Evolutionary conservation across 2,797 vertebrate genomes (phyloP), one percentile per base, ranked within the genome.

Genomic region (Pseudotriccus pelzelni): DNA sequence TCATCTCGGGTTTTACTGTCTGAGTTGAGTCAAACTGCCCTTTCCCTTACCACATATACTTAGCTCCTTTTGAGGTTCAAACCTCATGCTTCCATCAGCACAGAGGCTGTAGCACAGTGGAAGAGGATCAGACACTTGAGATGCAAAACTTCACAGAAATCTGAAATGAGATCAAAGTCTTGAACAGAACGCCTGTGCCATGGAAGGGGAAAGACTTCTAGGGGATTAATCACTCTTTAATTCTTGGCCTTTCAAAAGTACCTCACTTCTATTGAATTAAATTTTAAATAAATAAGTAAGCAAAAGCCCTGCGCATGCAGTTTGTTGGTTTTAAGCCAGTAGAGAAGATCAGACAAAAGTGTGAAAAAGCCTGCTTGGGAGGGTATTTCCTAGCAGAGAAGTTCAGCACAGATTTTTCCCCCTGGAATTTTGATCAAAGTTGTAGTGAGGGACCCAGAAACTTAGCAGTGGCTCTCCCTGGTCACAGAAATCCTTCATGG

Each of bases 1-100:
- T 66, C 12, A 2, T 32, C 34, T 32, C 0, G 0, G 23, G 13
- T 44, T 68, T 47, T 62, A 36, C 43, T n/a, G 21, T 21, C 16
- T 14, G 17, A 70, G 43, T 24, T 60, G 14, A 25, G 44, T n/a
- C 32, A 53, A n/a, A 49, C 1, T 30, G 37, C 14, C 11, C 11
- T 18, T 77, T 87, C 23, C 8, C 21, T 34, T 3, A 37, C 46
- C 19, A 28, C 24, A 34, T 41, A 23, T 12, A 16, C 30, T 13
- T 2, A 20, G 36, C 41, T 36, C 14, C 20, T 41, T 41, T 46
- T 18, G 73, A 64, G 36, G 50, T 30, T 6, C 41, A 62, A 37
- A 47, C 32, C 10, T 70, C 5, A 2, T 1, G 6, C 14, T 70
- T 49, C 62, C 14, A 7, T 58, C 62, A 44, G 36, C 50, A 41